Evolutionary conservation across 2,113 vertebrate genomes (phyloP), one percentile per base, ranked within the genome.

Genomic region (Diadophis punctatus): DNA sequence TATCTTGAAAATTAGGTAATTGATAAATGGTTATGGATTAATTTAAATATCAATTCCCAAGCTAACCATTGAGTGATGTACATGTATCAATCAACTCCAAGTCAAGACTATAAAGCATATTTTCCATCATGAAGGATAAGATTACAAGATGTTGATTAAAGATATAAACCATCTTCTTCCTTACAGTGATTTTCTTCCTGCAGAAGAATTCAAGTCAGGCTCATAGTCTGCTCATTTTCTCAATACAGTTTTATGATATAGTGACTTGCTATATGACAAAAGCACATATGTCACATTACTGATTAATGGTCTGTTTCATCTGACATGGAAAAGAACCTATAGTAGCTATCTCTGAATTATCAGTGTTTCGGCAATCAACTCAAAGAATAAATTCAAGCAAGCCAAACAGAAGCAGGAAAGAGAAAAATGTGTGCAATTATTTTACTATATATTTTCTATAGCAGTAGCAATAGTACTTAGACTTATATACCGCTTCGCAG

Each of bases 361-460:
- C 91, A 94, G 34, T 39, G 4, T 89, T 95, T 94, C 86, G 58
- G 93, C 91, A 74, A 90, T 94, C 92, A 86, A 87, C 0, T 0
- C 80, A 3, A 63, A 92, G 91, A 93, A 89, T 86, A 93, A 90
- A 51, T 90, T n/a, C 87, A 96, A 95, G 92, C 93, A 80, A 96
- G 87, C 25, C 90, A 92, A 95, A 96, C n/a, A 88, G 93, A 90
- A 96, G 56, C 90, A 92, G 39, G 39, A 74, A 92, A 10, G 30
- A 39, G 27, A 51, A 52, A 51, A 51, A 51, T 48, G 18, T 39
- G 2, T 4, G 30, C 18, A 55, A 27, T 22, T 46, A 84, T 89
- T 49, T n/a, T 30, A 4, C 39, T 25, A 14, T 58, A 68, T 88
- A 34, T 51, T 48, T 68, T 46, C 46, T 53, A n/a, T 34, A 68